phyloP scores from a whole-genome alignment of 1,140 invertebrate species.

The Cydia strobilella region DNA sequence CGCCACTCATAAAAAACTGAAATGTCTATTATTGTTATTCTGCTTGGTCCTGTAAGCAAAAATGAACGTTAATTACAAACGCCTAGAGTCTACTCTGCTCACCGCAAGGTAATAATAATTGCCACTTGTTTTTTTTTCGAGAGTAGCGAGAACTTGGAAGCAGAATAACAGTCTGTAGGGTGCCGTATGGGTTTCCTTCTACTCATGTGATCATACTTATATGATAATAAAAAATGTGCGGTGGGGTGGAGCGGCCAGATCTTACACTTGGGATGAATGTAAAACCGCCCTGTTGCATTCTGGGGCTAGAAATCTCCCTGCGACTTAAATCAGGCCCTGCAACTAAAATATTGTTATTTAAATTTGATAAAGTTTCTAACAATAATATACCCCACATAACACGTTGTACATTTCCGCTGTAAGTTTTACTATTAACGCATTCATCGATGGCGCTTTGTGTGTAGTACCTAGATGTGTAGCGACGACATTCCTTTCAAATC shows the following conservation, averaged over 20 bases:
- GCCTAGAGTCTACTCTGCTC: not conserved
- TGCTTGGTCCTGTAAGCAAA: constrained; percentile 14
- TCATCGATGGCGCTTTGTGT: constrained; percentile 36
- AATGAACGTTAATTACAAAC: not conserved
- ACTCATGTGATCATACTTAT: too few relatives aligned
- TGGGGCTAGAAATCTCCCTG: not conserved
- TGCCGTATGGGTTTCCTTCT: too few relatives aligned
- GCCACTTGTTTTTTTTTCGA: too few relatives aligned
- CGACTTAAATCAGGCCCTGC: not conserved
- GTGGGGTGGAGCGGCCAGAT: not conserved
- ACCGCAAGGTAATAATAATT: too few relatives aligned
- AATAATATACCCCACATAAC: constrained; percentile 28
- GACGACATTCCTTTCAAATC: constrained; percentile 38
- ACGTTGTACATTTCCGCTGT: constrained; percentile 24
- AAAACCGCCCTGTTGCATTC: not conserved
- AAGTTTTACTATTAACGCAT: constrained; percentile 31
- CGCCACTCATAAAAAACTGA: not conserved
- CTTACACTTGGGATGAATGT: not conserved
- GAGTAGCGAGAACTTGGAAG: too few relatives aligned
- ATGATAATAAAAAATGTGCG: too few relatives aligned
- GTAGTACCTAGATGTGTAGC: constrained; percentile 35
- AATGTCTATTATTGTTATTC: not conserved
- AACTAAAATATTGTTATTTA: constrained; percentile 13
- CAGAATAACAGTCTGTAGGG: too few relatives aligned
- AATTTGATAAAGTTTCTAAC: constrained; percentile 22